Percentiles rank a stretch among this genome's conserved stretches.
Evolutionary conservation across 2,888 invertebrate genomes (phyloP).

Genomic region (Pheosia gnoma): DNA sequence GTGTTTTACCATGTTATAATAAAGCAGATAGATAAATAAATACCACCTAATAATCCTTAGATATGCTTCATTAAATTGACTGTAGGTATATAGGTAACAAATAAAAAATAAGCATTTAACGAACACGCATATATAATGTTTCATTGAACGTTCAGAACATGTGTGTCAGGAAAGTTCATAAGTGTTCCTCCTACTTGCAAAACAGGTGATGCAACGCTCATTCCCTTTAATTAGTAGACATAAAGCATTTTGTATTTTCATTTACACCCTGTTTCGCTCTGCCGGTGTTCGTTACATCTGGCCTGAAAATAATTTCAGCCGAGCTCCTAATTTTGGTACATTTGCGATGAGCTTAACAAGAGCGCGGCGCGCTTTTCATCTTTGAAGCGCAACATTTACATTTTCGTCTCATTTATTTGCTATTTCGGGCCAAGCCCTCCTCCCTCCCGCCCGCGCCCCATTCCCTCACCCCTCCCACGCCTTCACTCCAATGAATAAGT

Average conservation of each 20-base stretch:
- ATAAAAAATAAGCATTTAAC: constrained; percentile 13
- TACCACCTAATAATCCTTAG: background rate
- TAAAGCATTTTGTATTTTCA: constrained; percentile 49
- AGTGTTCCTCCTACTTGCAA: constrained; percentile 14
- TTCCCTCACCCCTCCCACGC: constrained; percentile 49
- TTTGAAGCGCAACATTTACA: constrained; percentile 84
- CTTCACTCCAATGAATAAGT: constrained; percentile 79
- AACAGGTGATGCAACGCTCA: constrained; percentile 27
- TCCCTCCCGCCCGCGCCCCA: constrained; percentile 46
- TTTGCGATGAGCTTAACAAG: constrained; percentile 82
- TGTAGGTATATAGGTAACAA: constrained; percentile 22
- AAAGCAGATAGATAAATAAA: background rate
- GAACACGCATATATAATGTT: constrained; percentile 3
- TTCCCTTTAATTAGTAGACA: constrained; percentile 46
- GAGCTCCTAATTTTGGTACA: constrained; percentile 81
- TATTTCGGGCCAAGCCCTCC: constrained; percentile 77
- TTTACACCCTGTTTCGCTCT: constrained; percentile 45
- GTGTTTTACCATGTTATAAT: background rate
- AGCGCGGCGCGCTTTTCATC: constrained; percentile 82
- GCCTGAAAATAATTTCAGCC: constrained; percentile 79
- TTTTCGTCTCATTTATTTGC: constrained; percentile 85
- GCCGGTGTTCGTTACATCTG: constrained; percentile 68
- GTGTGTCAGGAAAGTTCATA: constrained; percentile 23
- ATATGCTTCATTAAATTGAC: constrained; percentile 6
- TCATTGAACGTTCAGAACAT: constrained; percentile 18